Evolutionary conservation across 2,797 vertebrate species (phyloP).

Genomic region (Sylvilagus floridanus): DNA sequence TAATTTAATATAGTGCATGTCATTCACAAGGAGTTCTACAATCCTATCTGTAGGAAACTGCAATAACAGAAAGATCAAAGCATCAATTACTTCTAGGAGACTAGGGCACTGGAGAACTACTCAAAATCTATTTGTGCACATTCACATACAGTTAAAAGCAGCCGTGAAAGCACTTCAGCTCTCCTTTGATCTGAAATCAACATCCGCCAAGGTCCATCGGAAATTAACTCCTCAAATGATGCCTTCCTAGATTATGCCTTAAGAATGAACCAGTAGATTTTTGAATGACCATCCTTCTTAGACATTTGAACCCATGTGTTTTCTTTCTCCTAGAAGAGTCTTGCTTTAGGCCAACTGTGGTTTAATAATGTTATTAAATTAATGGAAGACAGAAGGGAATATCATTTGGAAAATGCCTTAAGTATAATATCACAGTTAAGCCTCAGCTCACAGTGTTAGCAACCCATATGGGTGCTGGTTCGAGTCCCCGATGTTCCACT

Average conservation of each 20-base stretch:
- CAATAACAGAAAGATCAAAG: conserved; percentile 68
- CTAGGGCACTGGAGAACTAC: neutral
- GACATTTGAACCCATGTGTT: neutral
- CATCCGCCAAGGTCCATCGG: conserved; percentile 8
- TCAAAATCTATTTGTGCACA: conserved; percentile 59
- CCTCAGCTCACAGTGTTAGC: too few species aligned
- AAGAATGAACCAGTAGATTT: neutral
- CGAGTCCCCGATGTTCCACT: too few species aligned
- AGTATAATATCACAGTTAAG: neutral
- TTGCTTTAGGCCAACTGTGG: neutral
- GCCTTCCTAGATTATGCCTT: conserved; percentile 1
- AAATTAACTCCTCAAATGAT: conserved; percentile 52
- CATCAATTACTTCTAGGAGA: conserved; percentile 47
- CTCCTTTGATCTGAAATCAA: conserved; percentile 66
- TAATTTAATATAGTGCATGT: conserved; percentile 34
- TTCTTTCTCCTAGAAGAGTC: neutral
- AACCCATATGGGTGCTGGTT: too few species aligned
- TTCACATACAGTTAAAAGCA: conserved; percentile 54
- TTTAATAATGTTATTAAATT: conserved; percentile 37
- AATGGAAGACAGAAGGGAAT: neutral
- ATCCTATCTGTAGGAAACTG: conserved; percentile 18
- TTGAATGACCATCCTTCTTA: neutral
- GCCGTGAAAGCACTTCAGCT: conserved; percentile 40
- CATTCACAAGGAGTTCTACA: conserved; percentile 36
- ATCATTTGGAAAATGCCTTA: conserved; percentile 1